phyloP scores from a whole-genome alignment of 1,140 invertebrate species.

The Euura saliciscinereae region DNA sequence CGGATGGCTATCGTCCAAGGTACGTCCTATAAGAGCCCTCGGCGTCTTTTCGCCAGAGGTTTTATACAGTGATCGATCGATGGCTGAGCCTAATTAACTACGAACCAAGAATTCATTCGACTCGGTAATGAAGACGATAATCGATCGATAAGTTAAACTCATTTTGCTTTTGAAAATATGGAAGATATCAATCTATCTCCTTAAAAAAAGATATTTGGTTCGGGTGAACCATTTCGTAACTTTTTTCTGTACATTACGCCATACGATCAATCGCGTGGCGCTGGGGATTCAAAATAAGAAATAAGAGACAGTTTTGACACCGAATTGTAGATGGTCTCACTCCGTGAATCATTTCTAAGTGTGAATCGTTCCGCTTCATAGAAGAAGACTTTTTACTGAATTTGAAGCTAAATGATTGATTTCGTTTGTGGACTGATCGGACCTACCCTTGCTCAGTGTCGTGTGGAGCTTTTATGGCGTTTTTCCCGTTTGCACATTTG shows the following conservation, averaged over 20 bases:
- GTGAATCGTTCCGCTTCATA: neutral
- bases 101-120: too few species aligned
- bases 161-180: too few species aligned
- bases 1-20: constrained; percentile 32
- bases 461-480: constrained; percentile 34
- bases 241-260: too few species aligned
- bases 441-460: neutral
- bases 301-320: too few species aligned
- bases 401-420: too few species aligned
- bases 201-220: too few species aligned
- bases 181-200: too few species aligned
- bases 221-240: too few species aligned
- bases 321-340: neutral
- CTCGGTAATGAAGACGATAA: too few species aligned
- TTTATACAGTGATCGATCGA: neutral
- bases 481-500: constrained; percentile 56
- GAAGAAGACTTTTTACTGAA: neutral
- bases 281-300: too few species aligned
- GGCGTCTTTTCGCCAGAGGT: neutral
- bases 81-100: neutral
- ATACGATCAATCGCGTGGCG: too few species aligned
- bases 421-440: neutral
- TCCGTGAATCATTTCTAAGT: neutral
- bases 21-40: constrained; percentile 7
- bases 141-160: too few species aligned